Percentiles rank a stretch among this genome's conserved stretches.
Conservation (phyloP, 2,797 vertebrate species). For the Echeneis naucrates region DNA sequence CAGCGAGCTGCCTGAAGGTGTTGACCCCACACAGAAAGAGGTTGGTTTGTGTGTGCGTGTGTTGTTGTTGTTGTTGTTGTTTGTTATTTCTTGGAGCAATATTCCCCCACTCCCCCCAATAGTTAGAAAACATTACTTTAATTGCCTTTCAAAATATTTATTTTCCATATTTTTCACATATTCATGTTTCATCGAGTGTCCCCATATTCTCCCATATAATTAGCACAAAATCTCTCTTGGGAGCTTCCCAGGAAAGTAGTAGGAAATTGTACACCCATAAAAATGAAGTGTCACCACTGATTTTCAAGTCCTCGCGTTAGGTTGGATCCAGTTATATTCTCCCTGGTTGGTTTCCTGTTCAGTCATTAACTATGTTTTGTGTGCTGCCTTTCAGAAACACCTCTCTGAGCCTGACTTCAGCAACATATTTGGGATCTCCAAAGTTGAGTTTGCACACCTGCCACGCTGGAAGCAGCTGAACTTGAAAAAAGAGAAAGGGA, state of each 20-base stretch:
- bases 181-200: background rate
- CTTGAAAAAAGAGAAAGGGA: slow-evolving; percentile 88
- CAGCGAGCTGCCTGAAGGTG: slow-evolving; percentile 86
- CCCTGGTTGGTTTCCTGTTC: background rate
- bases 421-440: slow-evolving; percentile 84
- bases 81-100: too few relatives aligned
- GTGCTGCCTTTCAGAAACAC: slow-evolving; percentile 80
- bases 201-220: background rate
- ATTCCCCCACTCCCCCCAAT: too few relatives aligned
- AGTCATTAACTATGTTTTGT: background rate
- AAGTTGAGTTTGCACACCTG: slow-evolving; percentile 82
- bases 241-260: background rate
- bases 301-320: background rate
- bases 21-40: slow-evolving; percentile 88
- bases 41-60: slow-evolving; percentile 64
- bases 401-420: slow-evolving; percentile 89
- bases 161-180: background rate
- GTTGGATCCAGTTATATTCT: background rate
- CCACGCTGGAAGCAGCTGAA: slow-evolving; percentile 89
- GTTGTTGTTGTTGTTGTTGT: too few relatives aligned
- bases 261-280: too few relatives aligned
- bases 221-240: background rate
- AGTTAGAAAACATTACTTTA: too few relatives aligned
- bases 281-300: background rate
- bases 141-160: too few relatives aligned